Percentiles rank a stretch among this genome's conserved stretches.
phyloP scores from a whole-genome alignment of 2,113 vertebrate species.

The Sylvietta virens region DNA sequence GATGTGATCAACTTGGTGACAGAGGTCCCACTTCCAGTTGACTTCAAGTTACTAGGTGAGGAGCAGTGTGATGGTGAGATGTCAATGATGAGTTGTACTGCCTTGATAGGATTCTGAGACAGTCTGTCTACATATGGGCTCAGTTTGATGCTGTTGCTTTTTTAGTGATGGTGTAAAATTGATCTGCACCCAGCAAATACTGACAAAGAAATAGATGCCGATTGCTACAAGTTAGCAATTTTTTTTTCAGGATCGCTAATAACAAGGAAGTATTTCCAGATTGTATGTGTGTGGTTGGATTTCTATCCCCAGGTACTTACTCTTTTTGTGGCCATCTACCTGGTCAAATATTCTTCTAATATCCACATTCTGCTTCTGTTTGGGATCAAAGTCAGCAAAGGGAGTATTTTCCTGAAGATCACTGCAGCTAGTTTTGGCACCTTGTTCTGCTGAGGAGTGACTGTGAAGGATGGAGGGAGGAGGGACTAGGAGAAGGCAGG shows the following conservation, averaged over 20 bases:
- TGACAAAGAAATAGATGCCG: neutral
- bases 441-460: neutral
- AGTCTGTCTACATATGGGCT: fast-evolving
- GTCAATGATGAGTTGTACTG: neutral
- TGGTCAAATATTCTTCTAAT: neutral
- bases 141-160: neutral
- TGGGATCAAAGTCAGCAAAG: neutral
- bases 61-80: neutral
- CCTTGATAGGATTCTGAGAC: neutral
- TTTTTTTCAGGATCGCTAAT: neutral
- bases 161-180: neutral
- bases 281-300: neutral
- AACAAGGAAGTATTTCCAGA: neutral
- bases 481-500: neutral
- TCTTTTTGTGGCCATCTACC: neutral
- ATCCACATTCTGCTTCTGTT: neutral
- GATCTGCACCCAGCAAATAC: neutral
- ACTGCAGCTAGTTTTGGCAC: neutral
- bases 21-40: neutral
- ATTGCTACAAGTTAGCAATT: neutral
- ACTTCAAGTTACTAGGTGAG: neutral
- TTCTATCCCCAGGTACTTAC: neutral
- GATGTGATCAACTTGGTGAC: neutral
- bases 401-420: neutral
- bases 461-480: neutral